A percentile compares a stretch with the other conserved stretches of the same genome.
Evolutionary conservation across 2,113 vertebrate genomes (phyloP).

Genomic region (Arizona elegans): DNA sequence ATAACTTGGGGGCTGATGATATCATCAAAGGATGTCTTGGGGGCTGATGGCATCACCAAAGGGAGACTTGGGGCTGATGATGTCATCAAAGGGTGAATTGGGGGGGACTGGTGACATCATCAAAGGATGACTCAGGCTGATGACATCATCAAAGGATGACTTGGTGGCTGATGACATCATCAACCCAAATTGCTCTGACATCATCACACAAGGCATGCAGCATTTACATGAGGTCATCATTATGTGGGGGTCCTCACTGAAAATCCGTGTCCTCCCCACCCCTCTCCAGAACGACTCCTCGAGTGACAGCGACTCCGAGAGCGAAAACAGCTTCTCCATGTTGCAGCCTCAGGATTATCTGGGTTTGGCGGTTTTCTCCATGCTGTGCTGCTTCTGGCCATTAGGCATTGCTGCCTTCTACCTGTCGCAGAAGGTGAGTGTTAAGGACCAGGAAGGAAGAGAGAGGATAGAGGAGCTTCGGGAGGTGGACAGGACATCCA

Average conservation of each 20-base stretch:
- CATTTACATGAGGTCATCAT: neutral
- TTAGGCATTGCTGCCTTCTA: conserved; percentile 88
- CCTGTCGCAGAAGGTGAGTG: conserved; percentile 84
- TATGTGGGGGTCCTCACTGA: neutral
- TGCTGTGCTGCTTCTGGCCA: conserved; percentile 91
- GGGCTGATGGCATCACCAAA: no score
- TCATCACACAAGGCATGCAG: neutral
- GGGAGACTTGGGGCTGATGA: no score
- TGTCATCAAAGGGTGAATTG: no score
- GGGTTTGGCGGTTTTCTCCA: conserved; percentile 87
- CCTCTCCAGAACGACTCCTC: conserved; percentile 71
- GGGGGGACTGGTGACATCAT: no score
- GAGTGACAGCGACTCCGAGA: conserved; percentile 82
- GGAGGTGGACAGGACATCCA: neutral
- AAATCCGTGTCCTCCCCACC: neutral
- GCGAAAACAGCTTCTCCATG: conserved; percentile 76
- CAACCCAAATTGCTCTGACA: neutral
- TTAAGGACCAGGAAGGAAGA: neutral
- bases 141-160: neutral
- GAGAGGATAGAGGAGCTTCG: neutral
- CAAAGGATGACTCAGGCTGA: no score
- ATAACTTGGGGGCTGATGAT: no score
- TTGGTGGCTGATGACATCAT: neutral
- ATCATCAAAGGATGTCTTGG: no score
- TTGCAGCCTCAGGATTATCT: conserved; percentile 85